Conservation (phyloP, 2,797 vertebrate genomes). For the Aselliscus stoliczkanus region DNA sequence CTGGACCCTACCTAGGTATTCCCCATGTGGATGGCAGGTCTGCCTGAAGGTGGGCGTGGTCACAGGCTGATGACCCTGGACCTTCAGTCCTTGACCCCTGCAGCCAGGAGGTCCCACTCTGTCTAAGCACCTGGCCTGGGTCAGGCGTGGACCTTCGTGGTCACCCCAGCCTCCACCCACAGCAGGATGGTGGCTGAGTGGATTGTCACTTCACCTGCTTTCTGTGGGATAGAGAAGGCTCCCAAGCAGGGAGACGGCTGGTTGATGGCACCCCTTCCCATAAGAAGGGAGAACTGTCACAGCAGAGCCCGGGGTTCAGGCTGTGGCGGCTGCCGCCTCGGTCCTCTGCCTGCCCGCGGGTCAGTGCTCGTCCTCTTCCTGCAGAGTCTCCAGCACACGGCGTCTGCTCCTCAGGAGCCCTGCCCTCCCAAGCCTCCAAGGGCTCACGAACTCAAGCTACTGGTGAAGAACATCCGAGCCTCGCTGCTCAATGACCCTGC, state of each 20-base stretch:
- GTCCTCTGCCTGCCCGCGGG: fast-evolving
- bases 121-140: neutral
- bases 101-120: neutral
- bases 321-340: fast-evolving
- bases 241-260: fast-evolving
- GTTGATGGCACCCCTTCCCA: fast-evolving
- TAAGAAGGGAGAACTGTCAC: neutral
- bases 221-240: neutral
- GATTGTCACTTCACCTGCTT: fast-evolving
- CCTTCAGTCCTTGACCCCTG: fast-evolving
- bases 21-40: fast-evolving
- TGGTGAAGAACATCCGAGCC: conserved; percentile 90
- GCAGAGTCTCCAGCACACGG: conserved; percentile 81
- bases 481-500: conserved; percentile 77
- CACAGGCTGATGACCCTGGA: too few relatives aligned
- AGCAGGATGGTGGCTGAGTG: fast-evolving
- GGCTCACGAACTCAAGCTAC: conserved; percentile 93
- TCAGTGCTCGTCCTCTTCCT: neutral
- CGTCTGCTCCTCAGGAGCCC: conserved; percentile 75
- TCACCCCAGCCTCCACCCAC: neutral
- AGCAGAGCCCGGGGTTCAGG: neutral
- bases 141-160: neutral
- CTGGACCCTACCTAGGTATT: fast-evolving
- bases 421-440: conserved; percentile 96
- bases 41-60: neutral